Evolutionary conservation across 2,797 vertebrate genomes (phyloP), one percentile per base, ranked within the genome.

Genomic region (Hydrolagus colliei): DNA sequence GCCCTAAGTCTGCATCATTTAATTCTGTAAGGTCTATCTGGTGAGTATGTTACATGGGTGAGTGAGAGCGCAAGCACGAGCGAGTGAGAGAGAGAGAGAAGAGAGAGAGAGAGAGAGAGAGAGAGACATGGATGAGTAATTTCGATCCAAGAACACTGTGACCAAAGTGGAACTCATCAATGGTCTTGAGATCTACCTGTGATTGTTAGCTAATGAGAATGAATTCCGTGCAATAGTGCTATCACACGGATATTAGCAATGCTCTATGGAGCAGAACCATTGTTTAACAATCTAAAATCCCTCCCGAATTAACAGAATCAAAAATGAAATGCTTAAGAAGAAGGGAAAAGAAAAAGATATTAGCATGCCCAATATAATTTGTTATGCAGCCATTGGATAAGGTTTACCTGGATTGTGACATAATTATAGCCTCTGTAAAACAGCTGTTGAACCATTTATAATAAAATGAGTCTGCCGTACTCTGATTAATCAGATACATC

Each of bases 401-500:
- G 4, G 13, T 52, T 41, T 52, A 75, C 73, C 35, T 52, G 73
- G 13, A 75, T 16, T 52, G 73, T 9, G 52, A 75, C 2, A 18
- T 52, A 75, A 75, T 75, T 41, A 35, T 35, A 75, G 32, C 18
- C 73, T 7, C 22, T 32, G 10, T 12, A 73, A 73, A 74, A 74
- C 73, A 74, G 73, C 73, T 74, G 73, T 27, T 14, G 35, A 74
- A 74, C 27, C 73, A 74, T 74, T 35, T 74, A 35, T 35, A 35
- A 35, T 74, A 74, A 74, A 74, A 74, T 74, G 73, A 74, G 11
- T 35, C 72, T 73, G 22, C 73, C 32, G 13, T 35, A 10, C 11
- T 74, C 73, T 74, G 73, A 74, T 74, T 74, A 74, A 74, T 74
- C 73, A 74, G 73, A 74, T 32, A 74, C 12, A 14, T 74, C 73